Evolutionary conservation across 2,888 invertebrate species (phyloP).

Genomic region (Ennomos quercinarius): DNA sequence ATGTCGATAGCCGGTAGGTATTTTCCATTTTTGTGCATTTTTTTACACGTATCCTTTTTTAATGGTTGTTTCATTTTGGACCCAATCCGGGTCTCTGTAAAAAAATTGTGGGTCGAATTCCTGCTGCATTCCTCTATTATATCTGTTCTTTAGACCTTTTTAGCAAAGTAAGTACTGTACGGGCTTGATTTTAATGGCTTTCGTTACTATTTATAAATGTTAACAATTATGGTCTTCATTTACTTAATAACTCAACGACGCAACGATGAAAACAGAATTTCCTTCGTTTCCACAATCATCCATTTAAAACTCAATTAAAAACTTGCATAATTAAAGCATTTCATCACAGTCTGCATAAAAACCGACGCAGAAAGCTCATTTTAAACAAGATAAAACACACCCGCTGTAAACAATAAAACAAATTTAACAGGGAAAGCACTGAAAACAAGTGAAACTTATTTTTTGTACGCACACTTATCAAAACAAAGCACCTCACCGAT

Average conservation of each 20-base stretch:
- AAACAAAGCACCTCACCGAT: constrained; percentile 53
- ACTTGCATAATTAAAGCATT: constrained; percentile 23
- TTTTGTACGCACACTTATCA: constrained; percentile 46
- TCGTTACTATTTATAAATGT: not conserved
- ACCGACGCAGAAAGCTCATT: constrained; percentile 18
- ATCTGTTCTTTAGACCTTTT: not conserved
- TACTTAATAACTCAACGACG: too few relatives aligned
- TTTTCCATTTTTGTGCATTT: constrained; percentile 1
- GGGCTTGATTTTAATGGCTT: too few relatives aligned
- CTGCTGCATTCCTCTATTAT: not conserved
- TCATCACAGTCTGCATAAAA: constrained; percentile 5
- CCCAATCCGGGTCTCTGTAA: too few relatives aligned
- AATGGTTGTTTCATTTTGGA: too few relatives aligned
- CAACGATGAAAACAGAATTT: too few relatives aligned
- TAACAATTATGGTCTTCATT: too few relatives aligned
- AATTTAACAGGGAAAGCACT: constrained; percentile 23
- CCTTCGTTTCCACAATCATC: too few relatives aligned
- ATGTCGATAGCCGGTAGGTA: constrained; percentile 1
- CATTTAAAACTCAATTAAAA: constrained; percentile 14
- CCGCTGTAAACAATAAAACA: constrained; percentile 32
- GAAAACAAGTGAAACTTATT: constrained; percentile 29
- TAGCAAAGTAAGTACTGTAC: too few relatives aligned
- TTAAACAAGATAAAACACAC: constrained; percentile 25
- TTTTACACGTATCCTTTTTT: too few relatives aligned
- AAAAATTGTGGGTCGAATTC: too few relatives aligned